Evolutionary conservation across 2,888 invertebrate species (phyloP), one percentile per base, ranked within the genome.

Genomic region (Amblyjoppa proteus): DNA sequence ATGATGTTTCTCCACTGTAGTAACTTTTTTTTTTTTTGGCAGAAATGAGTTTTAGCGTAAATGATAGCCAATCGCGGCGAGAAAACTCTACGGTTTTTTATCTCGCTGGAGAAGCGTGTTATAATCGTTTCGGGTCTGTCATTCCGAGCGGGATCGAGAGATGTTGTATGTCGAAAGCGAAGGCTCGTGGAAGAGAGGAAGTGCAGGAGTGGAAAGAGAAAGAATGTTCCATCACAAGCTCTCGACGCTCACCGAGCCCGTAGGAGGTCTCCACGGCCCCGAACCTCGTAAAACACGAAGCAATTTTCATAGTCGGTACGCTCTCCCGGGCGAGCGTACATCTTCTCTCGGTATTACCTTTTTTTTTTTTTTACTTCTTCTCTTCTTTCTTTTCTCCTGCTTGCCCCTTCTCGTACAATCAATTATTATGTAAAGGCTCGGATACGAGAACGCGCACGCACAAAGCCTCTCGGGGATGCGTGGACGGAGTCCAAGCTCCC

Each of bases 231-330:
- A 88, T 88, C 85, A 16, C 45, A 85, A 78, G 81, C 71, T 28
- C 64, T 85, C 82, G 74, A 31, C 64, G 31, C 31, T 81, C 61
- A 58, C 34, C 74, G 64, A 69, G 78, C 80, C 88, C 69, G 84
- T 87, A 84, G 88, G 88, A 87, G 88, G 84, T 88, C 87, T 81
- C 85, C 70, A 56, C 83, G 87, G 82, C 70, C 85, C 74, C 78
- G 82, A 87, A 82, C 82, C 88, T 83, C 88, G 84, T 88, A 88
- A 88, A 88, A 87, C 87, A 88, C 87, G 85, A 84, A 66, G 87
- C 83, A 86, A 88, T 88, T 88, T 87, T 86, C 88, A 86, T 87
- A 84, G 84, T 76, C 85, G 84, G 87, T 88, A 87, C 78, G 81
- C 74, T 76, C 53, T 74, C 75, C 56, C 80, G 74, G 70, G 69